phyloP scores from a whole-genome alignment of 1,140 invertebrate genomes.

The Rhyzopertha dominica region DNA sequence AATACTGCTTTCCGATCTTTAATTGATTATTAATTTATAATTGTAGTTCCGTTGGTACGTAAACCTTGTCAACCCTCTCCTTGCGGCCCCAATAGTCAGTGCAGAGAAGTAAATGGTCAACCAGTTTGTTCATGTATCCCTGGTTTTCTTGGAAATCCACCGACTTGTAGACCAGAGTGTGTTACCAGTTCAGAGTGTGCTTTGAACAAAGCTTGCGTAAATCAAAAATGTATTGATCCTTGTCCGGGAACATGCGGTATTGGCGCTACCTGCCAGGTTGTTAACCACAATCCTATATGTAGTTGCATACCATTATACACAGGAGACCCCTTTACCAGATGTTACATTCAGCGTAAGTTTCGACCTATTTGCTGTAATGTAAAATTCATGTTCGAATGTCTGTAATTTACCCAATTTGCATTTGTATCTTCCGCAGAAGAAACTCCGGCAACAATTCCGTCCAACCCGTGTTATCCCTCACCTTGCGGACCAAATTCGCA shows the following conservation, averaged over 20 bases:
- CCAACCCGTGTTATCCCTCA: constrained; percentile 72
- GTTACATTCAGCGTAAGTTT: constrained; percentile 46
- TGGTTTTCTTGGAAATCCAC: constrained; percentile 56
- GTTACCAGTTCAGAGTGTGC: constrained; percentile 57
- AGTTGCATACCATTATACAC: constrained; percentile 59
- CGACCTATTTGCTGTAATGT: too few species aligned
- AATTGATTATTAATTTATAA: constrained; percentile 4
- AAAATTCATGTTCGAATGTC: too few species aligned
- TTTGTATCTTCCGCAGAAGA: constrained; percentile 18
- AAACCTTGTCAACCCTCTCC: constrained; percentile 51
- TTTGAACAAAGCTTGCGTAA: constrained; percentile 54
- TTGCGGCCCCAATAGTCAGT: constrained; percentile 67
- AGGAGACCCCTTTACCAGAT: constrained; percentile 66
- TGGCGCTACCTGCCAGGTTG: constrained; percentile 62
- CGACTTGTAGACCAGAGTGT: constrained; percentile 60
- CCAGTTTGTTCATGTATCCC: constrained; percentile 63
- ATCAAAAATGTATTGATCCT: constrained; percentile 63
- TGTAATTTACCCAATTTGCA: background rate
- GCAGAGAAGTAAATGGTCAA: constrained; percentile 60
- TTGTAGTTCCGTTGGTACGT: constrained; percentile 28
- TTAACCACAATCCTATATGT: constrained; percentile 70
- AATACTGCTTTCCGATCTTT: constrained; percentile 10
- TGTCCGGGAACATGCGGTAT: constrained; percentile 69
- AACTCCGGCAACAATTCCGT: constrained; percentile 31
- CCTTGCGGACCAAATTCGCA: constrained; percentile 77